Evolutionary conservation across 2,888 invertebrate species (phyloP).

Genomic region (Adela reaumurella): DNA sequence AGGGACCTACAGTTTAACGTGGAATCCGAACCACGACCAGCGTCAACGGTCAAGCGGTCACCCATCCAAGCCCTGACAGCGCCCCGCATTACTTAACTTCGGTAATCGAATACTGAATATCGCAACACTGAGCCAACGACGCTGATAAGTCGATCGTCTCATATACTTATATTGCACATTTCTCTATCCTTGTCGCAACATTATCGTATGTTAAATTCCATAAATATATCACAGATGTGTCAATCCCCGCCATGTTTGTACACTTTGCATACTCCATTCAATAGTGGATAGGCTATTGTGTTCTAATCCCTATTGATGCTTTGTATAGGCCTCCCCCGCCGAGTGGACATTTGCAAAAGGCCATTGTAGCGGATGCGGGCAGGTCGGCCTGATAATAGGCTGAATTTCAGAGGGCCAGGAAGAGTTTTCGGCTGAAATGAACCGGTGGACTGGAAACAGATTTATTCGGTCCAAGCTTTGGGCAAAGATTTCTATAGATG

Average conservation of each 20-base stretch:
- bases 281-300: neutral
- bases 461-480: neutral
- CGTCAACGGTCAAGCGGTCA: too few relatives aligned
- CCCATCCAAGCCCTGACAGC: too few relatives aligned
- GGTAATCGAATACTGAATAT: too few relatives aligned
- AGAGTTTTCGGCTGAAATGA: neutral
- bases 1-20: too few relatives aligned
- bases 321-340: neutral
- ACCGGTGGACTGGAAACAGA: neutral
- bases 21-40: too few relatives aligned
- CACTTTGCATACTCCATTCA: neutral
- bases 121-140: too few relatives aligned
- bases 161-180: too few relatives aligned
- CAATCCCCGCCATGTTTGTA: neutral
- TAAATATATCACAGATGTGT: neutral
- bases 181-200: too few relatives aligned
- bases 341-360: neutral
- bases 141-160: too few relatives aligned
- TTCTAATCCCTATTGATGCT: neutral
- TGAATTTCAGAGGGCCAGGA: neutral
- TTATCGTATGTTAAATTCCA: too few relatives aligned
- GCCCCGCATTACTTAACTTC: too few relatives aligned
- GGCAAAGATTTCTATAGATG: too few relatives aligned
- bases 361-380: neutral
- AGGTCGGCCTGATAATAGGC: neutral